A percentile compares a stretch with the other conserved stretches of the same genome.
phyloP scores from a whole-genome alignment of 2,797 vertebrate species.

The Thripadectes ignobilis region DNA sequence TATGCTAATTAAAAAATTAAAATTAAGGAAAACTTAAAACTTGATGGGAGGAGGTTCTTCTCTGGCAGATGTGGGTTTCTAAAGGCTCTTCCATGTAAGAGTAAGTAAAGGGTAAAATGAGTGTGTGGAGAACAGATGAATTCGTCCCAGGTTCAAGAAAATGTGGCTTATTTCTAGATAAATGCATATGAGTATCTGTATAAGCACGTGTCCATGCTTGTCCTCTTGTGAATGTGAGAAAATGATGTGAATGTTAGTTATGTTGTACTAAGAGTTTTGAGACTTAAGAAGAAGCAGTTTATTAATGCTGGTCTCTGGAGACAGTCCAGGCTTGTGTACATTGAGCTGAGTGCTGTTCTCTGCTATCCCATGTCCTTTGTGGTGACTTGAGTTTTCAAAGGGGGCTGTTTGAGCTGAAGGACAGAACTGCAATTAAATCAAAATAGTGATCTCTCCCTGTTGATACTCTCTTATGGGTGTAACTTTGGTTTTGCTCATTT shows the following conservation, averaged over 20 bases:
- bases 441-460: neutral
- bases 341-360: neutral
- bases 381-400: neutral
- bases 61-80: neutral
- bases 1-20: neutral
- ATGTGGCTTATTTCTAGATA: neutral
- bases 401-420: neutral
- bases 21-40: neutral
- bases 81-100: neutral
- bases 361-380: neutral
- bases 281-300: neutral
- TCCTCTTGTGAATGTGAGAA: neutral
- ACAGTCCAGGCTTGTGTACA: neutral
- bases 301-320: neutral
- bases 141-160: neutral
- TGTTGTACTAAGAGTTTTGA: neutral
- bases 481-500: neutral
- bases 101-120: neutral
- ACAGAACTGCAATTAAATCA: neutral
- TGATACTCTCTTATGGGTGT: neutral
- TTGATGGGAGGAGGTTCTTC: neutral
- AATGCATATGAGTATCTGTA: neutral
- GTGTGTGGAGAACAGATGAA: neutral
- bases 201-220: neutral
- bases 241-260: neutral